Base-by-base conservation (phyloP, 2,113 vertebrate species). In the Microcebus jonahi region DNA sequence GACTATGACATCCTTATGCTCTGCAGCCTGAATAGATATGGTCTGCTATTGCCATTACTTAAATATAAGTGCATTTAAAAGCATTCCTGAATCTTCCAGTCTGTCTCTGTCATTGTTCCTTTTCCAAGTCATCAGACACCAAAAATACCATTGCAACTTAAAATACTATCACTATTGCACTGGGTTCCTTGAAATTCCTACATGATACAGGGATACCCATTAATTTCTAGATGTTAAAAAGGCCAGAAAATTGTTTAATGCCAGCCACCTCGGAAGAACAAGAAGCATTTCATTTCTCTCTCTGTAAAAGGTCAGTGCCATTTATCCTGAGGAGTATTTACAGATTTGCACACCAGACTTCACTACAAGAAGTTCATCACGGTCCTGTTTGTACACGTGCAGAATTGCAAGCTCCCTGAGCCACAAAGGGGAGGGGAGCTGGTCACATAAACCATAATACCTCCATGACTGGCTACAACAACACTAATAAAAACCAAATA, bases 161-260 rank as follows among this genome's bases (percentile, higher is more conserved):
- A 86, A 97, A 82, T 39, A 48, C 17, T 36, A 61, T 73, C 25
- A 27, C 59, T 53, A 29, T 70, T 21, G 50, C 53, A 50, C 63
- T 68, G 17, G 75, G 45, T 17, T 79, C 87, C 59, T 65, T 70
- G 80, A 76, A 96, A 76, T 81, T 81, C 86, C 50, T 94, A 76
- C 79, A 53, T 76, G 73, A 94, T 48, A 79, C 87, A 86, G 29
- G 42, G 53, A 34, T 2, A 80, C 2, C 2, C 27, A 23, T n/a
- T 83, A 7, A 82, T 61, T 48, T 94, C 80, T n/a, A 76, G 77
- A 91, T 21, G 68, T 86, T 92, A 68, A 77, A 68, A 85, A 42
- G 18, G 81, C 59, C 77, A 82, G 73, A 82, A 12, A 55, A 79
- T 13, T 76, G 18, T 68, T 93, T 55, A 79, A 83, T 8, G 63